phyloP scores from a whole-genome alignment of 2,113 vertebrate genomes.

The Lagopus muta region DNA sequence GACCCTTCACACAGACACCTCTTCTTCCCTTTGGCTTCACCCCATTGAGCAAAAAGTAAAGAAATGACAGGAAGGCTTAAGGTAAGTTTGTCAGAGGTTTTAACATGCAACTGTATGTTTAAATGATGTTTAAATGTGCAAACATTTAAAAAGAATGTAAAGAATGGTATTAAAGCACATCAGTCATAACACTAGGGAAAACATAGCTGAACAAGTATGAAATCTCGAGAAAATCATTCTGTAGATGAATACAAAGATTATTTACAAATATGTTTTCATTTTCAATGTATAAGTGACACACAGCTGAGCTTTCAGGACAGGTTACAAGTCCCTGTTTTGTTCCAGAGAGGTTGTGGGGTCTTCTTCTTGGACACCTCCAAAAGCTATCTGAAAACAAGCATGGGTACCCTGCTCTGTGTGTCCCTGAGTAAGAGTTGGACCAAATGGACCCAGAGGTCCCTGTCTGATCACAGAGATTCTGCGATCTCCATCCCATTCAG shows the following conservation, averaged over 20 bases:
- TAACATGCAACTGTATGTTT: not conserved
- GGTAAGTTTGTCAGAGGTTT: not conserved
- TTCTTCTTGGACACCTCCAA: not conserved
- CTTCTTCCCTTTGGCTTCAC: fast-evolving
- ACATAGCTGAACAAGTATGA: not conserved
- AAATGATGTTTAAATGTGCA: not conserved
- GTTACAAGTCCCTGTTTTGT: too few species aligned
- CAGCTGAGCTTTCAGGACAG: not conserved
- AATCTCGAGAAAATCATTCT: not conserved
- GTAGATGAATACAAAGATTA: not conserved
- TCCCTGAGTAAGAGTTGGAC: not conserved
- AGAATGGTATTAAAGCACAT: not conserved
- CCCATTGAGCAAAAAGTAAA: fast-evolving
- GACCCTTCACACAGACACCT: fast-evolving
- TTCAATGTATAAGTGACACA: not conserved
- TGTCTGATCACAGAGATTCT: not conserved
- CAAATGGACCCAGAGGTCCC: not conserved
- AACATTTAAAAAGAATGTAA: not conserved
- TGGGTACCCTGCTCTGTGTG: too few species aligned
- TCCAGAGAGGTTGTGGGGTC: not conserved
- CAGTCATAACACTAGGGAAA: not conserved
- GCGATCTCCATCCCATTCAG: not conserved
- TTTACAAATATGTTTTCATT: not conserved
- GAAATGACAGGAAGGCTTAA: not conserved
- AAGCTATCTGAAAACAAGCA: not conserved